A percentile compares a stretch with the other conserved stretches of the same genome.
Evolutionary conservation across 2,113 vertebrate species (phyloP).

Genomic region (Thunnus thynnus): DNA sequence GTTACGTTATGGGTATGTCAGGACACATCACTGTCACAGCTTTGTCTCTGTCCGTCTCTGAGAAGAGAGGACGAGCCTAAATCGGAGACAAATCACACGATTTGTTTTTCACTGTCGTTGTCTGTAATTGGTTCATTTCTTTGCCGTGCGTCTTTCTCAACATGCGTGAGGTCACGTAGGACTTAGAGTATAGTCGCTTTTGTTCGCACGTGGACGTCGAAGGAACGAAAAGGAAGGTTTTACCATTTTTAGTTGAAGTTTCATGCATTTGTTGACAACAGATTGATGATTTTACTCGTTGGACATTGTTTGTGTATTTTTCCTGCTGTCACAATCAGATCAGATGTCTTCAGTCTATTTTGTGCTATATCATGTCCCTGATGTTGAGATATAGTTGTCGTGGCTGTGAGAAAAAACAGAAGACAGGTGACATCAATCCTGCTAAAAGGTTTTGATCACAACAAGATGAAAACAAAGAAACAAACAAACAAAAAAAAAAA

Average conservation of each 20-base stretch:
- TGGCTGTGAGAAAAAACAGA: background rate
- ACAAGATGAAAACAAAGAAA: constrained; percentile 29
- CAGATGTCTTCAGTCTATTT: background rate
- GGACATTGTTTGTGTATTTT: background rate
- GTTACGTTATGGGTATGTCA: constrained; percentile 53
- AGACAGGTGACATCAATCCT: constrained; percentile 22
- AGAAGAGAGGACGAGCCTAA: constrained; percentile 34
- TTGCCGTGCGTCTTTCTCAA: background rate
- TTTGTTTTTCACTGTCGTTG: constrained; percentile 20
- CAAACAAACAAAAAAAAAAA: too few relatives aligned
- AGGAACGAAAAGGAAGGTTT: background rate
- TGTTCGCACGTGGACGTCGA: background rate
- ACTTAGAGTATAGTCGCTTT: background rate
- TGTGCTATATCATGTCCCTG: background rate
- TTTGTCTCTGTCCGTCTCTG: constrained; percentile 38
- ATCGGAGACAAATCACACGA: constrained; percentile 11
- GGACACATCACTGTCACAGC: constrained; percentile 60
- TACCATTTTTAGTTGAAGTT: background rate
- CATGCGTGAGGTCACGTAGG: background rate
- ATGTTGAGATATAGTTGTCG: constrained; percentile 25
- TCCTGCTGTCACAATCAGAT: constrained; percentile 19
- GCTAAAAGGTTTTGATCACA: constrained; percentile 7
- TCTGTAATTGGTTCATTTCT: constrained; percentile 20
- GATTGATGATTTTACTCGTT: background rate
- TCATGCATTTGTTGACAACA: background rate